Evolutionary conservation across 2,888 invertebrate genomes (phyloP).

Genomic region (Aspidiotus rigidus): DNA sequence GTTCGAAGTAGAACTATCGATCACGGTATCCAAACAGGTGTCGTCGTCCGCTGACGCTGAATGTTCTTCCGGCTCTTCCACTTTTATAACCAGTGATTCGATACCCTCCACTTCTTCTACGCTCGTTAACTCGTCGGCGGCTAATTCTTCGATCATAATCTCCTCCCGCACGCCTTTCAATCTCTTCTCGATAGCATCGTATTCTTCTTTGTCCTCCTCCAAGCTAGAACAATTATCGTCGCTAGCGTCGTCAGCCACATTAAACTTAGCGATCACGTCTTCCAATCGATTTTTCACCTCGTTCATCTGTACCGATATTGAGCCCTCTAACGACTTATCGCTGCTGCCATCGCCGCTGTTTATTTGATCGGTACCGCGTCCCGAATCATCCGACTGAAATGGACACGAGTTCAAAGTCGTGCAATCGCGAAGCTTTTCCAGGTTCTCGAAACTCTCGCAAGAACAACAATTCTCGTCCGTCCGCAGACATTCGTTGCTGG

Average conservation of each 20-base stretch:
- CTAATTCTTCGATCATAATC: neutral
- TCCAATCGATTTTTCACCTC: conserved; percentile 39
- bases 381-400: conserved; percentile 38
- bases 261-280: conserved; percentile 36
- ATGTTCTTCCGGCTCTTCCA: conserved; percentile 5
- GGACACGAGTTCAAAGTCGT: conserved; percentile 24
- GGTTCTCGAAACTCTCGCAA: conserved; percentile 24
- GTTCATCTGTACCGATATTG: conserved; percentile 37
- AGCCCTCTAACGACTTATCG: conserved; percentile 31
- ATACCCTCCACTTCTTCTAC: neutral
- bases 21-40: conserved; percentile 12
- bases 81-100: conserved; percentile 7
- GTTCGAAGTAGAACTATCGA: conserved; percentile 12
- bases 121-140: neutral
- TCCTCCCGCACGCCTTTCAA: conserved; percentile 19
- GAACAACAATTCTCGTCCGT: conserved; percentile 27
- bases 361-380: conserved; percentile 38
- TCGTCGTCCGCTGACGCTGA: conserved; percentile 18
- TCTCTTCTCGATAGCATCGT: conserved; percentile 13
- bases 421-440: conserved; percentile 23
- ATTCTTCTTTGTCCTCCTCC: conserved; percentile 18
- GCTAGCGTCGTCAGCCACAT: conserved; percentile 12
- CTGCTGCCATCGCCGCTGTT: conserved; percentile 36
- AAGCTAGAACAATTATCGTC: conserved; percentile 27
- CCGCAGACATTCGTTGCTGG: conserved; percentile 18